Evolutionary conservation across 35 echinoderm and acorn worm species (phyloP), one percentile per base, ranked within the genome.

Genomic region (Heliocidaris tuberculata): DNA sequence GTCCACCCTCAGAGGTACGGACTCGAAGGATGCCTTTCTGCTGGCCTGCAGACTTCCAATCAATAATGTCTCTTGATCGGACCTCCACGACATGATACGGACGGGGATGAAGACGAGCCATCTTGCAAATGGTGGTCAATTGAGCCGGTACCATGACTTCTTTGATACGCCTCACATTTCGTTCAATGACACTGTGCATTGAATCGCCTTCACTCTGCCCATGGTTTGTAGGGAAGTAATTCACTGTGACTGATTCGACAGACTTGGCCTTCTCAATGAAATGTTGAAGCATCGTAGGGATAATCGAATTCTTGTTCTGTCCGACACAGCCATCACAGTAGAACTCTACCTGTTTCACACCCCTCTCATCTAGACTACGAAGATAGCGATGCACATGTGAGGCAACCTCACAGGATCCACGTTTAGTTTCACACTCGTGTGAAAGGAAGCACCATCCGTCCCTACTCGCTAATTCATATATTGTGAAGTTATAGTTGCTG

Each of bases 401-500:
- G 31, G 97, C 86, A 48, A 95, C 95, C 60, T 97, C 95, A 92
- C 85, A 95, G 15, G 86, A 85, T 32, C 95, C 95, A 21, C 94
- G 88, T 47, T 93, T 56, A 19, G 97, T 94, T 47, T 95, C 12
- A n/a, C 94, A 85, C 60, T 97, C 95, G 52, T 95, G 95, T 30
- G 86, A 94, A 52, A 97, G 54, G 90, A 48, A 96, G 54, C 97
- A 97, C 50, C 30, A 91, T 8, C 97, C 92, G 56, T 85, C 59
- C 93, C 47, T 94, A 29, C 47, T 96, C 16, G 54, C 94, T 27
- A 97, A 59, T 49, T 97, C 95, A 90, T 94, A 97, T n/a, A 97
- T 88, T 93, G 97, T 97, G 27, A 97, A 97, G 49, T 97, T 96
- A 85, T 85, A 97, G 90, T 95, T 59, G 94, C n/a, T 95, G 61